Base-by-base conservation (phyloP, 23 tunicate species). In the Oikopleura dioica region DNA sequence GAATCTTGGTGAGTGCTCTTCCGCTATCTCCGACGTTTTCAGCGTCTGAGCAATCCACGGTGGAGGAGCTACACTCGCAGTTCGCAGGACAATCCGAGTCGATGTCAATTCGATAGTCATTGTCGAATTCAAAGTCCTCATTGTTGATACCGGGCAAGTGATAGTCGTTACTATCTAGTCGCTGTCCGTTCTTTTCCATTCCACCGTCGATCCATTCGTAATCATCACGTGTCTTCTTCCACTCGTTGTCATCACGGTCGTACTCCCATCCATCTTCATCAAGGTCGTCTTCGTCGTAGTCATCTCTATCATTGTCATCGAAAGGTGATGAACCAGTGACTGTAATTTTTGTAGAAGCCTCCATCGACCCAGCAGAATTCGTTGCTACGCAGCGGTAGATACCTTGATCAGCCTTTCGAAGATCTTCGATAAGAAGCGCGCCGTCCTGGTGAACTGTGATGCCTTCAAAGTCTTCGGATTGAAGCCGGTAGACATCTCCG, bases 391-490 rank as follows among this genome's bases (percentile, higher is more conserved):
- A 63, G 5, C 5, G 2, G 33, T 16, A 63, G 4, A 12, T 28
- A 4, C 72, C 72, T 23, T 23, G 5, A 28, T 63, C 72, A 23
- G 72, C 2, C 2, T 50, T 37, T 4, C 67, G 75, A 44, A 94
- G 77, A 24, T 86, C 50, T 36, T 79, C 80, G 1, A 94, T 83
- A 35, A 81, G 76, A 30, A 94, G 36, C 1, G 86, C 30, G 24
- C 99, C 99, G 68, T 81, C 81, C 37, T 78, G 83, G 58, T 76
- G 78, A 31, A 80, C 95, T 36, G 80, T 84, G 32, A 94, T 80
- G 9, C 97, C 97, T 36, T 92, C 95, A 68, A 82, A 94, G 28
- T 80, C 77, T 59, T 82, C 92, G 23, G 99, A 87, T 37, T 81
- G 86, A 38, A 94, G 37, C 23, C 80, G 78, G 81, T 86, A 94